Evolutionary conservation across 37 sponge, comb jelly and placozoan species (phyloP), one percentile per base, ranked within the genome.

Genomic region (Cladorhizidae sp.): DNA sequence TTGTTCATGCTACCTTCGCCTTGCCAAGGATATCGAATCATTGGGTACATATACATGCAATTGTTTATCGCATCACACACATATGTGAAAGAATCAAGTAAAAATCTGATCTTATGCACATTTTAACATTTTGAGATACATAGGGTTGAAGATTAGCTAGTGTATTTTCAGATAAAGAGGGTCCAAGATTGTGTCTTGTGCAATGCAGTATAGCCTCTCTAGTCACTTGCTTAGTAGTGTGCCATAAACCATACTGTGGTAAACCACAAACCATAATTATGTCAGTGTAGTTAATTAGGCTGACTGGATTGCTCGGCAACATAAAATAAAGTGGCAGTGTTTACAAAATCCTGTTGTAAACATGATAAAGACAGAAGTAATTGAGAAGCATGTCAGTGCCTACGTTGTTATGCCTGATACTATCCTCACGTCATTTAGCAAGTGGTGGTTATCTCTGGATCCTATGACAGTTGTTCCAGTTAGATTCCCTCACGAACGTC

Each of bases 381-480:
- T 73, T 21, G 68, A 40, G 36, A 6, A 82, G 42, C 51, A 74
- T 17, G 64, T 82, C 21, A 64, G 83, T 37, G 83, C 40, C 3
- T 61, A 21, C 40, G 74, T 82, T 64, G 40, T 82, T 35, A 82
- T 73, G 83, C 83, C 83, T 41, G 37, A 8, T 33, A n/a, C 15
- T 6, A 1, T 73, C 5, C 64, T 73, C 9, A 21, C 6, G 0
- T 59, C 83, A 6, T 82, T 82, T 36, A 82, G 40, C 36, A 61
- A 29, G 39, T 83, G 84, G 84, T 83, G 76, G 84, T 74, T 67
- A 67, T 67, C 76, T 76, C n/a, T 69, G 14, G 39, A 23, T 43
- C 26, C 76, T 56, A 36, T 56, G 11, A 25, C 49, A 18, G 26
- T 58, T n/a, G 64, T 85, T 42, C 43, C 68, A 70, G 86, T 85